Evolutionary conservation across 2,797 vertebrate species (phyloP).

Genomic region (Poeciliopsis turneri): DNA sequence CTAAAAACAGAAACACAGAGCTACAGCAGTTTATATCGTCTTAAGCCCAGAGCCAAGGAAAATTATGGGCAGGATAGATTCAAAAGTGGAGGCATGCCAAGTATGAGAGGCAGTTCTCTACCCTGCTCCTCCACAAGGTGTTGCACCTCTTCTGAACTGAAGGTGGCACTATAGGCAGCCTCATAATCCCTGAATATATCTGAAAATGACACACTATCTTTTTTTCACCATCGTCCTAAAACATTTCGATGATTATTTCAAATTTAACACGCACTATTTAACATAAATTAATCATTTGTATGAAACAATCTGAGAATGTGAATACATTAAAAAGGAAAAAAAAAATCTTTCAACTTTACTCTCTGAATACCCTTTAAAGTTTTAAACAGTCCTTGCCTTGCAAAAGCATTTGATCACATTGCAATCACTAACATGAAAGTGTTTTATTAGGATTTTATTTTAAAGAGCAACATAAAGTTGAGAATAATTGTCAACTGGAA

Average conservation of each 20-base stretch:
- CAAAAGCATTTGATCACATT: not conserved
- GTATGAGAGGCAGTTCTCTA: conserved; percentile 67
- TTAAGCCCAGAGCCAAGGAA: conserved; percentile 16
- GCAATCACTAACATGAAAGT: not conserved
- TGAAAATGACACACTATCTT: conserved; percentile 64
- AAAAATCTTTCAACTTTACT: not conserved
- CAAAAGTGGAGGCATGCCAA: conserved; percentile 70
- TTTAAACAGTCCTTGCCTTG: not conserved
- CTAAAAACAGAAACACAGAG: not conserved
- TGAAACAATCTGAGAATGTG: not conserved
- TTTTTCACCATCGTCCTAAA: conserved; percentile 21
- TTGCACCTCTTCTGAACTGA: conserved; percentile 65
- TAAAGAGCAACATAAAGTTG: not conserved
- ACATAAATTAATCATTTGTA: not conserved
- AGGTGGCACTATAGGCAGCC: conserved; percentile 71
- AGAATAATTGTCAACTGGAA: not conserved
- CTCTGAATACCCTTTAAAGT: not conserved
- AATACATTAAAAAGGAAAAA: not conserved
- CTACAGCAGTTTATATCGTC: not conserved
- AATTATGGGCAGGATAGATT: conserved; percentile 14
- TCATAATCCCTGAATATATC: conserved; percentile 77
- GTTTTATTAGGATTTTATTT: not conserved
- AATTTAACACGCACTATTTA: not conserved
- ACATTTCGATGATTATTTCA: conserved; percentile 6
- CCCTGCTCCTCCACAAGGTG: conserved; percentile 65